Evolutionary conservation across 2,888 invertebrate genomes (phyloP).

Genomic region (Trissolcus japonicus): DNA sequence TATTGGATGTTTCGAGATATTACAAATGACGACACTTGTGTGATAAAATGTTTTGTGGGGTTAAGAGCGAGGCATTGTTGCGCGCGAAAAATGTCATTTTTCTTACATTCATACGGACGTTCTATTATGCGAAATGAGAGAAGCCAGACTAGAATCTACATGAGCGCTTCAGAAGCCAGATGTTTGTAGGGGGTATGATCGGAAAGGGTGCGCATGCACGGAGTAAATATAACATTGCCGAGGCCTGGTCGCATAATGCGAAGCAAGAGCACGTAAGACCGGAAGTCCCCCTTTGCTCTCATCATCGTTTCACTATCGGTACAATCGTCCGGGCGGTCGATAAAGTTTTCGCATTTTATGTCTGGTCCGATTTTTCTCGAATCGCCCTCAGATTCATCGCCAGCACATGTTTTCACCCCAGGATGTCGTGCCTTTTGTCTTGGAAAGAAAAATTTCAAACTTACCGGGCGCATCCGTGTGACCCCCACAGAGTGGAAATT

Average conservation of each 20-base stretch:
- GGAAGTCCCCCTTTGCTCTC: conserved; percentile 52
- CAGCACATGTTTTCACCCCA: not conserved
- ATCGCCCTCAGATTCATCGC: conserved; percentile 10
- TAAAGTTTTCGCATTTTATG: conserved; percentile 62
- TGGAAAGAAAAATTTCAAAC: no score
- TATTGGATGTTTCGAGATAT: conserved; percentile 3
- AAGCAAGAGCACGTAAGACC: conserved; percentile 53
- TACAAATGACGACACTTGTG: conserved; percentile 15
- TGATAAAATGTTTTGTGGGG: conserved; percentile 22
- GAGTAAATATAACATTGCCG: conserved; percentile 65
- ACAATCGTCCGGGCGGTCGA: conserved; percentile 35
- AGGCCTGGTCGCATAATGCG: conserved; percentile 65
- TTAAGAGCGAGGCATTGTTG: conserved; percentile 34
- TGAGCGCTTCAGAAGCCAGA: conserved; percentile 64
- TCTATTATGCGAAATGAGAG: conserved; percentile 35
- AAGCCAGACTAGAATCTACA: conserved; percentile 57
- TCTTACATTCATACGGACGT: conserved; percentile 20
- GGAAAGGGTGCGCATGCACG: conserved; percentile 52
- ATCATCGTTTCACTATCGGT: conserved; percentile 20
- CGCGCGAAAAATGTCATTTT: conserved; percentile 38
- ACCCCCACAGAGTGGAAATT: not conserved
- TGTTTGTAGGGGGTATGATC: conserved; percentile 67
- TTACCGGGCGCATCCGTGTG: no score
- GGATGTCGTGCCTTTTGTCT: not conserved
- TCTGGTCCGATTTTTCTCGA: conserved; percentile 55